Evolutionary conservation across 92 coral and sea anemone species (phyloP), one percentile per base, ranked within the genome.

Genomic region (Heteractis magnifica): DNA sequence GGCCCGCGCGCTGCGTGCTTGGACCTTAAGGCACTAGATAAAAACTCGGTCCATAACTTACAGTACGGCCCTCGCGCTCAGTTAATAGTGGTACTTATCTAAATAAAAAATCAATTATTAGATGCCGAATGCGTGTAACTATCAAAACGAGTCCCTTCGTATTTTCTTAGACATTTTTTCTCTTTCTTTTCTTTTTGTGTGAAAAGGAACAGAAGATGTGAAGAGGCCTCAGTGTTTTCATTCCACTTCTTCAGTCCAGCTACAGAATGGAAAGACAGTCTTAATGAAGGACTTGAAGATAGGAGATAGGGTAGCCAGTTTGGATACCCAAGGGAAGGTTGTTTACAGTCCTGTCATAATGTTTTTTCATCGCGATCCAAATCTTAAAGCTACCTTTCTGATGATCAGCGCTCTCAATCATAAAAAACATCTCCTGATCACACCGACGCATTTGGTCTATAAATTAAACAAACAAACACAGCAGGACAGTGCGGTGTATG

Each of bases 381-480:
- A 85, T 79, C 56, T 77, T 49, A 62, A 86, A 10, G 51, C 71
- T n/a, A 86, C 79, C 10, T 94, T 81, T 78, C 77, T 90, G 26
- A 71, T 87, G 10, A 91, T 94, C 82, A 79, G 72, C 62, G 92
- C 99, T 15, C 86, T 89, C 44, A 85, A 86, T 76, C 95, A 97
- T 73, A 77, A 86, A 72, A 87, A 87, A 76, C 80, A 82, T 75
- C 86, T 97, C 20, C 80, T 83, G 77, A 95, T 97, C 59, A 97
- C 99, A 44, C 94, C 88, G 53, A 72, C 93, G 55, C 99, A 97
- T 81, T 88, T 97, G 58, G 90, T 97, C 88, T 97, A 97, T 88
- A 93, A 89, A 77, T 55, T 87, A 89, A 92, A 90, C 93, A 93
- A 89, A 89, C 95, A 89, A 7, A 77, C 98, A 3, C 89, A 79